A percentile compares a stretch with the other conserved stretches of the same genome.
phyloP scores from a whole-genome alignment of 2,113 vertebrate species.

The Onychostruthus taczanowskii region DNA sequence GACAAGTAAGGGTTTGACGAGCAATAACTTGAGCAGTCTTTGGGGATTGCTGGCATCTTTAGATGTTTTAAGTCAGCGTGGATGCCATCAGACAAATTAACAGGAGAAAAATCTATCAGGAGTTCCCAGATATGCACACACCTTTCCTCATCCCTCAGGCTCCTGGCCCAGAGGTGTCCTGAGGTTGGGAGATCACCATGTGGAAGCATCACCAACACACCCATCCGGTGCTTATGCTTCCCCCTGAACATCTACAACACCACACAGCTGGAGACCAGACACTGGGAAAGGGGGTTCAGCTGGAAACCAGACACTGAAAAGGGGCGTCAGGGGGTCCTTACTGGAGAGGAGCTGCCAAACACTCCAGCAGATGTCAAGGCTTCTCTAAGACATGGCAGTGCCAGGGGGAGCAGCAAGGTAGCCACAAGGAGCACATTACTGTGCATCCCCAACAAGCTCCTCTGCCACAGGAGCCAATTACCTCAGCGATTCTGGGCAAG shows the following conservation, averaged over 20 bases:
- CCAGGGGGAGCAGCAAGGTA: background rate
- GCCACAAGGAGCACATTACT: rapidly evolving
- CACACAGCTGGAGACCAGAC: background rate
- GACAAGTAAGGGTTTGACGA: background rate
- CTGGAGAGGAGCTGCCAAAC: background rate
- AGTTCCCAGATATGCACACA: background rate
- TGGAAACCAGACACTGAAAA: background rate
- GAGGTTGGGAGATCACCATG: background rate
- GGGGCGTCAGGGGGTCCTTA: background rate
- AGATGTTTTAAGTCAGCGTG: background rate
- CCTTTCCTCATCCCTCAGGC: background rate
- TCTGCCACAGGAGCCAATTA: background rate
- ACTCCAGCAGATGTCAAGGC: background rate
- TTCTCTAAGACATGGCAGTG: background rate
- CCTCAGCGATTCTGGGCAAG: rapidly evolving
- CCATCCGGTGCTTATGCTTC: background rate
- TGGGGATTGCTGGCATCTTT: background rate
- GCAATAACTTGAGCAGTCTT: background rate
- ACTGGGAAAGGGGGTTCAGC: background rate
- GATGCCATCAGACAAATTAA: background rate
- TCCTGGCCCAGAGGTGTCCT: background rate
- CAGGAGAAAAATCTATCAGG: background rate
- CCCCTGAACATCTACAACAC: background rate
- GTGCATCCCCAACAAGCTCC: background rate
- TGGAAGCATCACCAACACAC: background rate